Conservation (phyloP, 2,797 vertebrate species). For the Chromis chromis region DNA sequence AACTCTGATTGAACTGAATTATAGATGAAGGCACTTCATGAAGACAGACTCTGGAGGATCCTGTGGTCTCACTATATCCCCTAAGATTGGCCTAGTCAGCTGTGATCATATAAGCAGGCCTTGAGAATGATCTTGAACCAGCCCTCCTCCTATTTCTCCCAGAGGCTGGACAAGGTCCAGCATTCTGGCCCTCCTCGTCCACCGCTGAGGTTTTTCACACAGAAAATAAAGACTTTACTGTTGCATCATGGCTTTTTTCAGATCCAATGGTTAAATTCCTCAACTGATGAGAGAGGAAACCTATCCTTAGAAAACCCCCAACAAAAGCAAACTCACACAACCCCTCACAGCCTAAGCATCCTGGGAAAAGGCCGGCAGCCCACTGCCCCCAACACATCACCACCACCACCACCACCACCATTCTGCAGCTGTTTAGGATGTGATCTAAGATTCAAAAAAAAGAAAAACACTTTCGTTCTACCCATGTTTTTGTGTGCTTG, state of each 20-base stretch:
- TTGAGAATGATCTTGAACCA: constrained; percentile 17
- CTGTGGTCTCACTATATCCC: background rate
- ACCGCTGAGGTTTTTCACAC: constrained; percentile 22
- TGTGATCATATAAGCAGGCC: constrained; percentile 17
- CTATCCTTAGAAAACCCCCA: constrained; percentile 53
- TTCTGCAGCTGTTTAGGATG: constrained; percentile 55
- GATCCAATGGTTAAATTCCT: constrained; percentile 54
- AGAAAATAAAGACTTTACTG: constrained; percentile 52
- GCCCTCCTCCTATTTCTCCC: background rate
- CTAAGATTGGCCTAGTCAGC: background rate
- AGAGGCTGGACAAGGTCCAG: constrained; percentile 19
- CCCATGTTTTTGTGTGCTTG: constrained; percentile 53
- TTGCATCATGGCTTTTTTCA: constrained; percentile 53
- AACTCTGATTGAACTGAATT: background rate
- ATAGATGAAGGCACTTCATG: background rate
- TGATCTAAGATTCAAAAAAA: constrained; percentile 57
- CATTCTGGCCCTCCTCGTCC: constrained; percentile 10
- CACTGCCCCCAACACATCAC: background rate
- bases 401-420: background rate
- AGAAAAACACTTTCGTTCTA: constrained; percentile 25
- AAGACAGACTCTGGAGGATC: background rate
- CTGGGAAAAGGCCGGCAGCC: constrained; percentile 62
- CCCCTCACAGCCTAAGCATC: constrained; percentile 48
- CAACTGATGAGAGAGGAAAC: constrained; percentile 50
- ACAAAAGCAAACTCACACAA: constrained; percentile 64